Base-by-base conservation (phyloP, 2,888 invertebrate species). In the Perithous albicinctus region DNA sequence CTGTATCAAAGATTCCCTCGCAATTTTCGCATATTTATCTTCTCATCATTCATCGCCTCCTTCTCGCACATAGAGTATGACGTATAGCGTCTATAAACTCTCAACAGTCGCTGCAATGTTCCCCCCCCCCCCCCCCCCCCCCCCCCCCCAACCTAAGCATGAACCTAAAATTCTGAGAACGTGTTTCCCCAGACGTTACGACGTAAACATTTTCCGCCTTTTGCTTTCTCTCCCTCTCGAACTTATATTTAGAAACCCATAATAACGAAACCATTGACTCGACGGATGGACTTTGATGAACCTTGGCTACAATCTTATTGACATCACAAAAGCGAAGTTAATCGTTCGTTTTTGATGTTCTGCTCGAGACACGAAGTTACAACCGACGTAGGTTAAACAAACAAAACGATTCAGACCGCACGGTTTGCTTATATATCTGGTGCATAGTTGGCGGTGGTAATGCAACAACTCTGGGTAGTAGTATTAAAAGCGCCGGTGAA, bases 301-400 rank as follows among this genome's bases (percentile, higher is more conserved):
- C 66, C 29, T 35, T n/a, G n/a, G 78, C 15, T 59, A 81, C 69
- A 64, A 73, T 79, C n/a, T n/a, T 79, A 76, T 82, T 72, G 70
- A 72, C 70, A 59, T 56, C 18, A 41, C 5, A 8, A 29, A 8
- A 29, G 18, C 38, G 43, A 59, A n/a, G 70, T 72, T 72, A 41
- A 79, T 79, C 64, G 73, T n/a, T 66, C 77, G 26, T 69, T 18
- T 41, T 54, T 26, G 63, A 84, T 75, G 56, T 76, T 70, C 56
- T 46, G 63, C 61, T 4, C 74, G 72, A 67, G 61, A 72, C 48
- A 78, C 80, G n/a, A n/a, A 73, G 82, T 82, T 84, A 84, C 85
- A 74, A 73, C 43, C 26, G 67, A 54, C 54, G 67, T 76, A 51
- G 80, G 78, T 84, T 86, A 46, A 80, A 84, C 77, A 84, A 83